Conservation (phyloP, 2,888 invertebrate species). For the Apantesis nais region DNA sequence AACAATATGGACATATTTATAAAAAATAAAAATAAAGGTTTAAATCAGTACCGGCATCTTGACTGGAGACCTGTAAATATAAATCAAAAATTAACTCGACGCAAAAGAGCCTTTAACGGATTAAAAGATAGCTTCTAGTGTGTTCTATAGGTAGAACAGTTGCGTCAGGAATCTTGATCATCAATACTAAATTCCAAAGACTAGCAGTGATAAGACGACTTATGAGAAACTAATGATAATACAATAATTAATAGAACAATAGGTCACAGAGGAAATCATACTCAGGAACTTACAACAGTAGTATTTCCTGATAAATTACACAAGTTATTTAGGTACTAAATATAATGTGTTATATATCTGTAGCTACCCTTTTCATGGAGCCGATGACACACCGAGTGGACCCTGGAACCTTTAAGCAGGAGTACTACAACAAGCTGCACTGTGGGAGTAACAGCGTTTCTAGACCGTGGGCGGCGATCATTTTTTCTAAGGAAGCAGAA, state of each 20-base stretch:
- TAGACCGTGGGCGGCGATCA: not conserved
- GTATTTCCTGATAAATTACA: too few species aligned
- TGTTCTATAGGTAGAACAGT: too few species aligned
- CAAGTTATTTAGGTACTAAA: too few species aligned
- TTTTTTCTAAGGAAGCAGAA: not conserved
- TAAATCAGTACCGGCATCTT: not conserved
- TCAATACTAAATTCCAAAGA: too few species aligned
- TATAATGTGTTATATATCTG: too few species aligned
- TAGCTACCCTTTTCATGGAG: not conserved
- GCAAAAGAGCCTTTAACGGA: not conserved
- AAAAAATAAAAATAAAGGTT: not conserved
- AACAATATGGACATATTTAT: not conserved
- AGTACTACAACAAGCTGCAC: not conserved
- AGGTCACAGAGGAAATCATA: too few species aligned
- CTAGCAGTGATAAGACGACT: not conserved
- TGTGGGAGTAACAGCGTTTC: not conserved
- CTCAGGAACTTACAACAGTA: too few species aligned
- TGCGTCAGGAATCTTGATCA: not conserved
- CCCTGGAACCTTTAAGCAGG: not conserved
- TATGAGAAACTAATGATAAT: too few species aligned
- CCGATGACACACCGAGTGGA: not conserved
- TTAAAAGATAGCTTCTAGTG: too few species aligned
- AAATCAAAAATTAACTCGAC: not conserved
- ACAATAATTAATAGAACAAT: too few species aligned
- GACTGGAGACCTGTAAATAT: conserved; percentile 1